Base-by-base conservation (phyloP, 2,797 vertebrate genomes). In the Peromyscus aztecus region DNA sequence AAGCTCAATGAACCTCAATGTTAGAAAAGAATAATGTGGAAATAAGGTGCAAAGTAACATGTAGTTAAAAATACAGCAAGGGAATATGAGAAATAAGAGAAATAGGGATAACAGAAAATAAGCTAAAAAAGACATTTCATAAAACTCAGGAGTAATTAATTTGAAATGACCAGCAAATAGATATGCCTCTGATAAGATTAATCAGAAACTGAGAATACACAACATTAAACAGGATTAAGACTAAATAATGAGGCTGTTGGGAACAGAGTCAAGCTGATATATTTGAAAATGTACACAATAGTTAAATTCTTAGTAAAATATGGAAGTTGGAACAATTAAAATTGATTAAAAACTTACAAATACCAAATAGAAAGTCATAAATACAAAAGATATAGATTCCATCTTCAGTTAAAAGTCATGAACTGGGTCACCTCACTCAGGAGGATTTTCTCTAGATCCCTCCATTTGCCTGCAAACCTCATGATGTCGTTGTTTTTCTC, bases 161-260 rank as follows among this genome's bases (percentile, higher is more conserved):
- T 65, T 96, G 19, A 90, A 89, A 55, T 93, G 29, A 78, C 27
- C 29, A 78, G 46, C 52, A 92, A 95, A 77, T 71, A 34, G 23
- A 46, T 75, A 75, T 67, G 43, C 1, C n/a, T 90, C n/a, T 57
- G 61, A 65, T 59, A 81, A 87, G 49, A 87, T 27, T 77, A 61
- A 78, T 34, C 27, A 90, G 46, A 75, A 76, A 24, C 77, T 83
- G 6, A 92, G 16, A 81, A 46, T 4, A 24, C 7, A 14, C 61
- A 85, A 5, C 43, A 86, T 87, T 75, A 59, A 87, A 37, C 8
- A 49, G n/a, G 59, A n/a, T 76, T 82, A 76, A 87, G 40, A 65
- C 19, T 76, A 81, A 71, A 69, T 23, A 92, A 52, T 31, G 31
- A 90, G 14, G 21, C 52, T 46, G 46, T 52, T 91, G 17, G 27